phyloP scores from a whole-genome alignment of 2,888 invertebrate genomes.

The Tetranychus piercei region DNA sequence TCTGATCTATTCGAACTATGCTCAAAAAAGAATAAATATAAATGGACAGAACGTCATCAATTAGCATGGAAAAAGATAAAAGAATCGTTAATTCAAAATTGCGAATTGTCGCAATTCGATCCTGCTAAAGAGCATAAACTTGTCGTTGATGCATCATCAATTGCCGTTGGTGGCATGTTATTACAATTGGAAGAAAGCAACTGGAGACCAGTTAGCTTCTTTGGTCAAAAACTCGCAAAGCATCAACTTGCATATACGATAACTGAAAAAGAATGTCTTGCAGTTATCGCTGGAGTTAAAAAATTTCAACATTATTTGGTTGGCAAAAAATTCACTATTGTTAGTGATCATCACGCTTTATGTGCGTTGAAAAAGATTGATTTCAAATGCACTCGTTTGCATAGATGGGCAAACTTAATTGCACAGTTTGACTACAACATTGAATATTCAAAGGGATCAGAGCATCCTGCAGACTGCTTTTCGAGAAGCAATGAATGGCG shows the following conservation, averaged over 20 bases:
- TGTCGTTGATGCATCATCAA: background rate
- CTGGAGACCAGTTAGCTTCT: too few relatives aligned
- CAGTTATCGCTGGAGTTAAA: background rate
- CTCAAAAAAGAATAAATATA: background rate
- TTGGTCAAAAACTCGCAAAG: background rate
- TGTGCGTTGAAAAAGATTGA: too few relatives aligned
- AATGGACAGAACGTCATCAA: background rate
- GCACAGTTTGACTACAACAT: too few relatives aligned
- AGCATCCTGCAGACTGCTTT: too few relatives aligned
- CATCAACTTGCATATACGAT: constrained; percentile 28
- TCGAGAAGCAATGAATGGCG: too few relatives aligned
- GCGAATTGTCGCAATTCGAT: background rate
- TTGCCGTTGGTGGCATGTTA: background rate
- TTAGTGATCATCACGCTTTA: too few relatives aligned
- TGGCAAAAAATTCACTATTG: too few relatives aligned
- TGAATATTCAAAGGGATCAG: too few relatives aligned
- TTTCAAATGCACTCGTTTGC: too few relatives aligned
- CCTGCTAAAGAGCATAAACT: background rate
- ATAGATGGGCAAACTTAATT: too few relatives aligned
- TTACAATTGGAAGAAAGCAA: background rate
- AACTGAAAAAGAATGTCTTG: background rate
- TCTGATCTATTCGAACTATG: background rate
- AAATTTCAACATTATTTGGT: too few relatives aligned
- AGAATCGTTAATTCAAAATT: background rate
- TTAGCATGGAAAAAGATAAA: background rate